Evolutionary conservation across 2,888 invertebrate species (phyloP), one percentile per base, ranked within the genome.

Genomic region (Clitarchus hookeri): DNA sequence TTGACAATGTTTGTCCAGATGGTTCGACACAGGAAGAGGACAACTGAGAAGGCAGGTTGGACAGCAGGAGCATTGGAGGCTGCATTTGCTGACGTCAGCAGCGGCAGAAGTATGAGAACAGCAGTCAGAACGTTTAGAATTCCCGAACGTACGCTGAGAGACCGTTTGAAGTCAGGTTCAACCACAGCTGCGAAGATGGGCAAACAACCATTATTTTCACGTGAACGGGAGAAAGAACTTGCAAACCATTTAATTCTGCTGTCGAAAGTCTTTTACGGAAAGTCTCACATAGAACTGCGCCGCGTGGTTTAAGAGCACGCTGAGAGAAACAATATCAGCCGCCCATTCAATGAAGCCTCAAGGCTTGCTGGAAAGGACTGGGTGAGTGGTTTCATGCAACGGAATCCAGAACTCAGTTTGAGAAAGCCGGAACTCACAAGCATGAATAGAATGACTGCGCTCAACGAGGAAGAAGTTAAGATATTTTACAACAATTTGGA

Each of bases 341-440:
- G 89, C 88, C n/a, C 88, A 85, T 90, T 90, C 83, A 89, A 89
- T 85, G 84, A 65, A 26, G 88, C 88, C 11, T 88, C 87, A 25
- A 85, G 86, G 86, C 86, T 88, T 44, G 90, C 89, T 25, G 89
- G 90, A 12, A 89, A 89, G 83, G 89, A 89, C 84, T 90, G 89
- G 90, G 84, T 90, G n/a, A 84, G 89, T 1, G 89, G 89, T 65
- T 90, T 90, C 86, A 78, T 89, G 26, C 87, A 79, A 27, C 88
- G 89, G 87, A 88, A 89, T 87, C 85, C 85, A 77, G 82, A 87
- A 65, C 86, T 90, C 84, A n/a, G n/a, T n/a, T n/a, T 90, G 48
- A 88, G 89, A 53, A 88, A 90, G 84, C 88, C 90, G n/a, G 90
- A 90, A 87, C 89, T 89, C 44, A 90, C 89, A 4, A 90, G 89